phyloP scores from a whole-genome alignment of 1,140 invertebrate genomes.

The Hylyphantes graminicola region DNA sequence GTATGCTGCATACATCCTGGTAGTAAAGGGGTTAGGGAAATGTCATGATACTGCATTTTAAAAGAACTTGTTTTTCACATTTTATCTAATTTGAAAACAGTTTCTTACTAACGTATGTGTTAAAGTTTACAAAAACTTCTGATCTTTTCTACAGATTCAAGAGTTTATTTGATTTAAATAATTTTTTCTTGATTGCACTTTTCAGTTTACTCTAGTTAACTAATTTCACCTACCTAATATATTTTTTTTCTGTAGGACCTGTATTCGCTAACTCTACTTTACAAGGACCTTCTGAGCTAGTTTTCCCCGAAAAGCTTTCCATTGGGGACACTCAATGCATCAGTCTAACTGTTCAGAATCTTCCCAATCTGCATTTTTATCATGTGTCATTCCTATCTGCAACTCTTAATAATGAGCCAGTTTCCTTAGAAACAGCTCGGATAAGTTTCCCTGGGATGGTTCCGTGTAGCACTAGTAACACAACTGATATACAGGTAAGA shows the following conservation, averaged over 20 bases:
- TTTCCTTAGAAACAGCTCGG: slow-evolving; percentile 25
- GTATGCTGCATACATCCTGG: no score
- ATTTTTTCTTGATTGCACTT: no score
- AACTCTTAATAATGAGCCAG: slow-evolving; percentile 8
- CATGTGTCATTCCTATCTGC: slow-evolving; percentile 29
- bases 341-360: slow-evolving; percentile 27
- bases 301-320: slow-evolving; percentile 35
- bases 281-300: slow-evolving; percentile 24
- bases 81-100: no score
- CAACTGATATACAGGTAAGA: slow-evolving; percentile 43
- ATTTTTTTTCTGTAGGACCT: slow-evolving; percentile 6
- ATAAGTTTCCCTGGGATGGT: slow-evolving; percentile 18
- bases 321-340: slow-evolving; percentile 30
- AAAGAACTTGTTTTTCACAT: no score
- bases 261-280: background rate
- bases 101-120: no score
- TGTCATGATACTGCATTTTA: no score
- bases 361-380: slow-evolving; percentile 11
- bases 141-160: no score
- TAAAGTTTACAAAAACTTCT: no score
- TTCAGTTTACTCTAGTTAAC: no score
- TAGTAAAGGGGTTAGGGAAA: no score
- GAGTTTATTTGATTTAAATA: no score
- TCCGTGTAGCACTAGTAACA: background rate
- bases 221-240: background rate